Base-by-base conservation (phyloP, 2,888 invertebrate species). In the Heliconius cydno region DNA sequence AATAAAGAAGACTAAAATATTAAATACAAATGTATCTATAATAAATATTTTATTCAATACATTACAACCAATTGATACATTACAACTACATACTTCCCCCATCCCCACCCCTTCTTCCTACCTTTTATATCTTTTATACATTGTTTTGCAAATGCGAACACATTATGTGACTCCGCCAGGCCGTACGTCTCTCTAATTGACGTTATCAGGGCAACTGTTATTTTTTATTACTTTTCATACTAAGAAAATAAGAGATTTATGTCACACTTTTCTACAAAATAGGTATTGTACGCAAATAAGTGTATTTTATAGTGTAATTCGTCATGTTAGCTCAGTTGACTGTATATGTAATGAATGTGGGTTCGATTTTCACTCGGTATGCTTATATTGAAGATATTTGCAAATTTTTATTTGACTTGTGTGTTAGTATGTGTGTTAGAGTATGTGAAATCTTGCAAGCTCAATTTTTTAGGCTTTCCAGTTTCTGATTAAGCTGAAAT, bases 211-310 rank as follows among this genome's bases (percentile, higher is more conserved):
- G n/a, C 57, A 34, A 34, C 57, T n/a, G 30, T 72, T 72, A 57
- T 57, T 72, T 65, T 72, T 72, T 72, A 72, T 72, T 72, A 72
- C n/a, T 34, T 73, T 57, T 73, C 57, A 73, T 73, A 73, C 72
- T 22, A 4, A 73, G 72, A 15, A 73, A 71, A 71, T 71, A 71
- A 19, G 71, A 52, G 46, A 71, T 71, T 71, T 71, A 71, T 71
- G 28, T n/a, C 30, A 73, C 57, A 60, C 57, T 60, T 60, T 3
- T 22, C n/a, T 34, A 34, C 13, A 60, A 34, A 34, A 73, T 57
- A 57, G 6, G 12, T 73, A 73, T 73, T 73, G 52, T 73, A 73
- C n/a, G 52, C n/a, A 52, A 34, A 52, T 73, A 57, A 60, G 34
- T 73, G 6, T 38, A 22, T 68, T 7, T 57, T 60, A 57, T 15